Base-by-base conservation (phyloP, 2,797 vertebrate genomes). In the Cynopterus sphinx region DNA sequence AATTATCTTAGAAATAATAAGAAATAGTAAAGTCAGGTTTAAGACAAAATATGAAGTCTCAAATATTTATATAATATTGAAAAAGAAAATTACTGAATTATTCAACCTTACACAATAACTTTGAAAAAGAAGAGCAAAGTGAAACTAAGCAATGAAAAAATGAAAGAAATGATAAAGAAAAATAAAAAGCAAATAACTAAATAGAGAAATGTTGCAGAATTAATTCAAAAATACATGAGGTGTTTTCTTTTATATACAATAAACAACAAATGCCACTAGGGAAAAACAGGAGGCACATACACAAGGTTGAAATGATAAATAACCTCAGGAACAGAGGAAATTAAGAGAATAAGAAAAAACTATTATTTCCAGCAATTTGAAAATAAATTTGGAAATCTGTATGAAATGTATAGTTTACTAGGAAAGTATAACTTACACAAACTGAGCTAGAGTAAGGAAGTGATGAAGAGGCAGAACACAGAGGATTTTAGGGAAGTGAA, bases 121-220 rank as follows among this genome's bases (percentile, higher is more conserved):
- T 74, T 57, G 10, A 84, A 49, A 95, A 63, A 59, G 43, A 70
- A 70, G 10, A 91, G 9, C 19, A 93, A 95, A 85, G 93, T 67
- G 55, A 92, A 88, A 86, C 5, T 26, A 71, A 59, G 6, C 16
- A 82, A 53, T n/a, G 24, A 4, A 90, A 90, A 49, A 68, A 63
- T 73, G 13, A 90, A 77, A 81, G 31, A 79, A 53, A 19, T 26
- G 26, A 13, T 36, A 77, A 73, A 59, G 36, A 87, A 16, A 90
- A 92, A 79, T 49, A 5, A 90, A 94, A 86, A 77, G 16, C 36
- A 68, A 61, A 71, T 53, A 83, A 74, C 19, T 39, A 51, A 90
- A 53, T 43, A 11, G 9, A 77, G 17, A 87, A 65, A 43, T 73
- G 3, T 16, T 92, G 11, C 43, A 49, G 65, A 85, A 75, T 36